Evolutionary conservation across 2,113 vertebrate species (phyloP).

Genomic region (Entomyzon cyanotis): DNA sequence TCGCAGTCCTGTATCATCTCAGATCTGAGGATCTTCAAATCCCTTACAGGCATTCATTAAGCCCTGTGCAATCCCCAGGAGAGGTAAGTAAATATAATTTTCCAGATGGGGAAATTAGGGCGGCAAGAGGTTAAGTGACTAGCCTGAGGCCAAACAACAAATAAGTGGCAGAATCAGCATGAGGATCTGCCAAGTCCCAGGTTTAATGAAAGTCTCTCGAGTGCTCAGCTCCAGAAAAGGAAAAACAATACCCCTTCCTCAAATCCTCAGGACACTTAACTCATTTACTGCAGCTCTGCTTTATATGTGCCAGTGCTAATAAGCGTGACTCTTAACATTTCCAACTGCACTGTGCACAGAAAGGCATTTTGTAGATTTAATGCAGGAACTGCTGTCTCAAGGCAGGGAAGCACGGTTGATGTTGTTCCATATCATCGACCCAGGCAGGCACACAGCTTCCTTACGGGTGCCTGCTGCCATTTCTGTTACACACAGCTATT

Average conservation of each 20-base stretch:
- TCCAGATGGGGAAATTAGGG: conserved; percentile 50
- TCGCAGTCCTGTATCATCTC: conserved; percentile 8
- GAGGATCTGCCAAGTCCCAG: not conserved
- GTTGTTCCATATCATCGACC: not conserved
- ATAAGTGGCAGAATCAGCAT: conserved; percentile 41
- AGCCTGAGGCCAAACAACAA: conserved; percentile 40
- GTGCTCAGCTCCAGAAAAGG: not conserved
- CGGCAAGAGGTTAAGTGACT: conserved; percentile 47
- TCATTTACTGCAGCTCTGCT: not conserved
- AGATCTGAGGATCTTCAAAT: conserved; percentile 30
- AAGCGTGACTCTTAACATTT: not conserved
- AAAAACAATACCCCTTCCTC: not conserved
- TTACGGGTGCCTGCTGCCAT: not conserved
- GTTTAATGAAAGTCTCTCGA: conserved; percentile 20
- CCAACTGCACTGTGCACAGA: not conserved
- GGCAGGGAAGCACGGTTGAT: not conserved
- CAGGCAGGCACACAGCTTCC: not conserved
- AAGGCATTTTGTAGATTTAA: not conserved
- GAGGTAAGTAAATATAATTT: conserved; percentile 60
- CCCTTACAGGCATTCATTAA: conserved; percentile 52
- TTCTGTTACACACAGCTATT: not conserved
- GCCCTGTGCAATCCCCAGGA: conserved; percentile 8
- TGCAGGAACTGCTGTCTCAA: not conserved
- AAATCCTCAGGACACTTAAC: conserved; percentile 5
- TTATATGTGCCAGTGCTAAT: conserved; percentile 5